phyloP scores from a whole-genome alignment of 2,888 invertebrate species.

The Gastrophysa polygoni region DNA sequence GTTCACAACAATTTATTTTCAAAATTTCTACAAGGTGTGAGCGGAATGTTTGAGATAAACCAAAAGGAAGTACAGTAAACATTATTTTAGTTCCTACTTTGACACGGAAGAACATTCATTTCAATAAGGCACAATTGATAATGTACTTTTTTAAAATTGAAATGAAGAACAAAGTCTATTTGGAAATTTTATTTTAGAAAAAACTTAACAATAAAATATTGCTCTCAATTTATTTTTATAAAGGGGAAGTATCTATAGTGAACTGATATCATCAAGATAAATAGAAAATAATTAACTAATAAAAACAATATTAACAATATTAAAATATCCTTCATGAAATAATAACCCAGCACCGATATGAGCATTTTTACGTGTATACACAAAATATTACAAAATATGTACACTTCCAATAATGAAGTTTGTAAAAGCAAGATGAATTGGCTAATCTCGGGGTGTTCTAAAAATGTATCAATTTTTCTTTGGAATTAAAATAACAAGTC shows the following conservation, averaged over 20 bases:
- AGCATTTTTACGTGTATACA: conserved; percentile 43
- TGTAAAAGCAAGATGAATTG: conserved; percentile 26
- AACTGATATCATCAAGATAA: conserved; percentile 22
- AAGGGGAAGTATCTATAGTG: conserved; percentile 23
- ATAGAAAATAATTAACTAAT: conserved; percentile 21
- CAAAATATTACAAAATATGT: conserved; percentile 42
- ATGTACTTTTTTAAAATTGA: background rate
- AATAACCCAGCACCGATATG: conserved; percentile 48
- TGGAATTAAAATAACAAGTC: conserved; percentile 19
- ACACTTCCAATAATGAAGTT: conserved; percentile 29
- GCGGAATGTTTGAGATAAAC: conserved; percentile 28
- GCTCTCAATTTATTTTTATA: conserved; percentile 10
- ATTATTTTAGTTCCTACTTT: conserved; percentile 17
- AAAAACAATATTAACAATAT: conserved; percentile 28
- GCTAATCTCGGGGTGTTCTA: conserved; percentile 20
- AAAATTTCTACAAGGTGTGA: conserved; percentile 34
- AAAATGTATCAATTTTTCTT: conserved; percentile 9
- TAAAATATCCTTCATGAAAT: conserved; percentile 33
- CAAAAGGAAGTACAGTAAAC: conserved; percentile 24
- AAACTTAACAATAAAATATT: conserved; percentile 15
- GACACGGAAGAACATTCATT: conserved; percentile 20
- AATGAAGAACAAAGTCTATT: background rate
- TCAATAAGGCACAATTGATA: conserved; percentile 32
- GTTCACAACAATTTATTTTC: conserved; percentile 33
- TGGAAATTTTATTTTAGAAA: background rate